phyloP scores from a whole-genome alignment of 1,140 invertebrate genomes.

The Pseudomyrmex sp. region DNA sequence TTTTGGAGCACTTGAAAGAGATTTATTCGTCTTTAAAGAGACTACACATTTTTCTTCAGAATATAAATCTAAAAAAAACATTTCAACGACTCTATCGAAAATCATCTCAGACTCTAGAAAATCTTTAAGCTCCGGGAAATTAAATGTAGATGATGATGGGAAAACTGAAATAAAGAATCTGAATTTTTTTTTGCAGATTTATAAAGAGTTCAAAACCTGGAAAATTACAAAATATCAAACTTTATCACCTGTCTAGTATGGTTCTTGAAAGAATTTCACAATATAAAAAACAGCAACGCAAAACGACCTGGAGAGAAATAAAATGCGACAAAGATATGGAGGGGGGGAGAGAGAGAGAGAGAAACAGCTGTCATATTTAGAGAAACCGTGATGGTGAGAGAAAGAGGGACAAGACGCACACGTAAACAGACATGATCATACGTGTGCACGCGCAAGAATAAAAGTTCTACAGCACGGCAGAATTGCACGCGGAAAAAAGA shows the following conservation, averaged over 20 bases:
- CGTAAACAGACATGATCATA: constrained; percentile 29
- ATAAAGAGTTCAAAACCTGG: neutral
- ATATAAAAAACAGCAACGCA: constrained; percentile 13
- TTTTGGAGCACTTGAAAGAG: neutral
- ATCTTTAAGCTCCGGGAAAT: neutral
- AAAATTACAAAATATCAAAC: neutral
- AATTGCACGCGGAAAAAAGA: neutral
- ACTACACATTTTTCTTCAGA: neutral
- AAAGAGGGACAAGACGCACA: constrained; percentile 11
- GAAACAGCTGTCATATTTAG: neutral
- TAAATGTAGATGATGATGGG: neutral
- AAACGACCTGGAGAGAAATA: neutral
- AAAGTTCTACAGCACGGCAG: neutral
- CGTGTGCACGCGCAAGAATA: neutral
- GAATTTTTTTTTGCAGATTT: no score
- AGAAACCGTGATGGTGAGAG: neutral
- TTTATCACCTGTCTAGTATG: neutral
- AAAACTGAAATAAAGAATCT: no score
- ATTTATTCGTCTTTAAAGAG: no score
- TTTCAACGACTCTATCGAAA: neutral
- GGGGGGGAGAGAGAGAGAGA: constrained; percentile 7
- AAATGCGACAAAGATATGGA: constrained; percentile 4
- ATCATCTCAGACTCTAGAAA: neutral
- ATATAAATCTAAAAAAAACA: neutral
- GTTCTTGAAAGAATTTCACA: neutral